phyloP scores from a whole-genome alignment of 2,113 vertebrate genomes.

The Nyctibius bracteatus region DNA sequence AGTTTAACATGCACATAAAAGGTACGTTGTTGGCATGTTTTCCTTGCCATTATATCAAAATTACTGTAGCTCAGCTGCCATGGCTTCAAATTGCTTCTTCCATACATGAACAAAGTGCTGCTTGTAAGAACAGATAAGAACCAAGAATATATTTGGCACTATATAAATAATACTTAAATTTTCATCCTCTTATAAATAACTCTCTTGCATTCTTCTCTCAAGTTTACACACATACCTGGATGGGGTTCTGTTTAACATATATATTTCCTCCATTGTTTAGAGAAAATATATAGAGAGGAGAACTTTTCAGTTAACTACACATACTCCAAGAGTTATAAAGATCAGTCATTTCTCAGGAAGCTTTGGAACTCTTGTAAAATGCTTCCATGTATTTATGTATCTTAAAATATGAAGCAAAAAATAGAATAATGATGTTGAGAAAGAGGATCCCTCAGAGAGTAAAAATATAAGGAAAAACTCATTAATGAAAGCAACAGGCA shows the following conservation, averaged over 20 bases:
- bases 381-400: not conserved
- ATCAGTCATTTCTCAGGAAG: not conserved
- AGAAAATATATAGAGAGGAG: not conserved
- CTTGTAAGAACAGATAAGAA: slow-evolving; percentile 50
- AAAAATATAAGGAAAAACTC: not conserved
- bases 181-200: slow-evolving; percentile 11
- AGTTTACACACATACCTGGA: slow-evolving; percentile 20
- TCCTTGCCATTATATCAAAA: slow-evolving; percentile 41
- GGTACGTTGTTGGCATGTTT: slow-evolving; percentile 40
- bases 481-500: not conserved
- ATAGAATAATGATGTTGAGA: not conserved
- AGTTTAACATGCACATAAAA: slow-evolving; percentile 35
- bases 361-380: not conserved
- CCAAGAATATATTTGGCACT: slow-evolving; percentile 25
- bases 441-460: not conserved
- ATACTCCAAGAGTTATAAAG: not conserved
- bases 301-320: not conserved
- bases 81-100: slow-evolving; percentile 22
- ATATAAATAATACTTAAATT: slow-evolving; percentile 25
- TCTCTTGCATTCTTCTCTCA: slow-evolving; percentile 19
- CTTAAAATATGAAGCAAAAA: not conserved
- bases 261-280: not conserved
- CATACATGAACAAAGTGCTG: slow-evolving; percentile 3
- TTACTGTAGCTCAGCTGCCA: slow-evolving; percentile 28
- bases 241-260: not conserved